Evolutionary conservation across 2,888 invertebrate species (phyloP), one percentile per base, ranked within the genome.

Genomic region (Scaptomyza caliginosa): DNA sequence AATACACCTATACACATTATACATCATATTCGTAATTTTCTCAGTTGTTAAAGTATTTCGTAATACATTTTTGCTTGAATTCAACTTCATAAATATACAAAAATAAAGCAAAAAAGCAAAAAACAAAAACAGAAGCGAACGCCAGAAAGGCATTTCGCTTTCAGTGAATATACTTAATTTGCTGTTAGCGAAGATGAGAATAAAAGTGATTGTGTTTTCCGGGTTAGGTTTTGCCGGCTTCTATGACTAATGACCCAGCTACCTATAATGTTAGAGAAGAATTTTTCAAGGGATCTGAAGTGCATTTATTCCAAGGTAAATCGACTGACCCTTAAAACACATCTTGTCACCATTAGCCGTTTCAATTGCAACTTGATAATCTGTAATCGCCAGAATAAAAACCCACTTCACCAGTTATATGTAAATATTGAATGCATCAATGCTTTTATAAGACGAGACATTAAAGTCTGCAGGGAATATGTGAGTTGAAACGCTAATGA

Each of bases 131-230:
- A n/a, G n/a, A n/a, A n/a, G n/a, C n/a, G n/a, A 23, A 49, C 39
- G 49, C n/a, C 16, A 57, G 59, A 80, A 73, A 68, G 67, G 40
- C 69, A 81, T 82, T 82, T 82, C 86, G 82, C 76, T 86, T 86
- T 83, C 71, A 67, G 67, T 81, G 64, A 76, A 84, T 84, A 78
- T 77, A 74, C 86, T 86, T 84, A 82, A 78, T 76, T 78, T 74
- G 45, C 46, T 56, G 17, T 36, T 55, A 62, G 46, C 50, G 60
- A 42, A 57, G 66, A 72, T 46, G 40, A 36, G 39, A 55, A 54
- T 42, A 76, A 67, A 68, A 45, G 49, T 67, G 32, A 70, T 70
- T 73, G 50, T 54, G 46, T 38, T 17, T 26, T 16, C 56, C 74
- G 50, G 51, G 52, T 40, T 42, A 43, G 32, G n/a, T 45, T n/a